Evolutionary conservation across 2,113 vertebrate species (phyloP).

Genomic region (Myotis davidii): DNA sequence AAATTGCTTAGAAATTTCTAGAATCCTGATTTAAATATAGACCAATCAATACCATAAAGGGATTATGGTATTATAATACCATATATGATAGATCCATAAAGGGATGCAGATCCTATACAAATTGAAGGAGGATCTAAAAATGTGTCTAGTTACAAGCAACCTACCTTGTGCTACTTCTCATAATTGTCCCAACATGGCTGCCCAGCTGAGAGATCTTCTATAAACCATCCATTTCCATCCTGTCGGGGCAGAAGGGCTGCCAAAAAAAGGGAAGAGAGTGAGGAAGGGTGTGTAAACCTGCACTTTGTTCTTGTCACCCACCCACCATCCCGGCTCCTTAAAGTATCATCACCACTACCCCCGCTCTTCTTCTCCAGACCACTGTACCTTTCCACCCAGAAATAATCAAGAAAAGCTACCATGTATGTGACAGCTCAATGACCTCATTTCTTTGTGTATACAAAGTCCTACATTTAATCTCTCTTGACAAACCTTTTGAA

Average conservation of each 20-base stretch:
- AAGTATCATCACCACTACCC: not conserved
- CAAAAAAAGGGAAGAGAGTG: not conserved
- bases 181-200: not conserved
- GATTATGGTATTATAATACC: too few species aligned
- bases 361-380: not conserved
- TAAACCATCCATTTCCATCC: not conserved
- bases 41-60: not conserved
- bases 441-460: not conserved
- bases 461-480: not conserved
- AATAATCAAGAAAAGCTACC: not conserved
- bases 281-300: not conserved
- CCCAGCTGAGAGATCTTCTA: not conserved
- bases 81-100: not conserved
- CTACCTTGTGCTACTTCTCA: not conserved
- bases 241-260: not conserved
- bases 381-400: not conserved
- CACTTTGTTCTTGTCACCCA: not conserved
- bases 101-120: not conserved
- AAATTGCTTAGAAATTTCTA: not conserved
- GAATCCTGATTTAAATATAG: not conserved
- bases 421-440: not conserved
- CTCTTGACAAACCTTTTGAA: not conserved
- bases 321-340: not conserved
- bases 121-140: not conserved
- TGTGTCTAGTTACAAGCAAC: not conserved